Conservation (phyloP, 2,113 vertebrate genomes). For the Mormoops blainvillei region DNA sequence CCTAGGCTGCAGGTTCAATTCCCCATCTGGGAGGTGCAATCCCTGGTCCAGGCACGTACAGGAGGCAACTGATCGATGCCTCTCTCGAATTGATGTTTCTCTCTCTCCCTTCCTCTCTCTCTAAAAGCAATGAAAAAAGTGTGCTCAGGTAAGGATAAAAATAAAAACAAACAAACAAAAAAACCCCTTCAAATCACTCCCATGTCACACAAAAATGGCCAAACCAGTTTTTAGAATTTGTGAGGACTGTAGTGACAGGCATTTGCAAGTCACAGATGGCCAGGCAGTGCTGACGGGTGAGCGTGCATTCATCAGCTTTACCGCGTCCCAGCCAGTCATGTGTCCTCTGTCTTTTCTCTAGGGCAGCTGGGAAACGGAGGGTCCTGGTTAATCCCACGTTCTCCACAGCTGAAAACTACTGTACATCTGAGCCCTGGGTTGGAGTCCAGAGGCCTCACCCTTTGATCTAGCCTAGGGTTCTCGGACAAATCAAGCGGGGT, state of each 20-base stretch:
- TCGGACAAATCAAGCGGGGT: not conserved
- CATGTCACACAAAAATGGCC: constrained; percentile 5
- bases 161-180: no score
- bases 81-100: no score
- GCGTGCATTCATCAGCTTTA: not conserved
- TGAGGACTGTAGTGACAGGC: not conserved
- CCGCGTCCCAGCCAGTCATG: not conserved
- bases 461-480: not conserved
- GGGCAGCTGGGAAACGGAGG: not conserved
- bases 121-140: no score
- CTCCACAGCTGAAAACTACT: not conserved
- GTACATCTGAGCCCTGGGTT: not conserved
- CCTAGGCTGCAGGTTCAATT: no score
- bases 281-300: not conserved
- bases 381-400: not conserved
- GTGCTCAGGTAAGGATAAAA: no score
- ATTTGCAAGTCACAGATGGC: not conserved
- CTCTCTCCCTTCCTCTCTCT: no score
- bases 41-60: no score
- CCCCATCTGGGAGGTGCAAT: no score
- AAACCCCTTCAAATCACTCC: not conserved
- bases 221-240: constrained; percentile 7
- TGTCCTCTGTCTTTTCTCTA: not conserved
- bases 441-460: not conserved
- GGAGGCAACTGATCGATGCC: no score